phyloP scores from a whole-genome alignment of 1,140 invertebrate species.

The Papilio polyxenes region DNA sequence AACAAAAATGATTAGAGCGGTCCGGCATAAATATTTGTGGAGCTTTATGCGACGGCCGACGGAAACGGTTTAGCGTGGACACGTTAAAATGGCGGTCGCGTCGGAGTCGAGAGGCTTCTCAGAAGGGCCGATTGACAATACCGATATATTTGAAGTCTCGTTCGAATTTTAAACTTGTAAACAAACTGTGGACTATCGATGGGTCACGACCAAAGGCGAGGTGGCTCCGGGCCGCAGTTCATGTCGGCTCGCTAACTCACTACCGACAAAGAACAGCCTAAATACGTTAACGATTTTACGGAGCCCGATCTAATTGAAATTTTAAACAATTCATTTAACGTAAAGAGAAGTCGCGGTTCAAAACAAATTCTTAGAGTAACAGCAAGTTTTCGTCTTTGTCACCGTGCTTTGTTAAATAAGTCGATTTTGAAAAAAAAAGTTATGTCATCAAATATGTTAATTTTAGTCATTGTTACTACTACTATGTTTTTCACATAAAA shows the following conservation, averaged over 20 bases:
- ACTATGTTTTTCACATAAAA: too few relatives aligned
- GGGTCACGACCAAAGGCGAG: slow-evolving; percentile 56
- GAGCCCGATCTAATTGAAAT: neutral
- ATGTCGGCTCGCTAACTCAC: slow-evolving; percentile 57
- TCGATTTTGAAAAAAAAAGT: neutral
- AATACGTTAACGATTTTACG: slow-evolving; percentile 26
- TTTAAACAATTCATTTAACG: slow-evolving; percentile 14
- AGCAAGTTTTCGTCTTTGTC: neutral
- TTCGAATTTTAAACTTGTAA: slow-evolving; percentile 54
- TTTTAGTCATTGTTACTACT: too few relatives aligned
- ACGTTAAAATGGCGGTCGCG: slow-evolving; percentile 62
- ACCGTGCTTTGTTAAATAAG: neutral
- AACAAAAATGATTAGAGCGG: slow-evolving; percentile 63
- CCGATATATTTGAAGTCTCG: slow-evolving; percentile 47
- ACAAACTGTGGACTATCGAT: slow-evolving; percentile 53
- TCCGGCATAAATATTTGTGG: slow-evolving; percentile 58
- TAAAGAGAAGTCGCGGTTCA: slow-evolving; percentile 27
- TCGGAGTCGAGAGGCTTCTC: slow-evolving; percentile 54
- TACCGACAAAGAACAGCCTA: slow-evolving; percentile 51
- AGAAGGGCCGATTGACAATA: slow-evolving; percentile 70
- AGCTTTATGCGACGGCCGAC: slow-evolving; percentile 53
- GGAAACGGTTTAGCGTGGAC: slow-evolving; percentile 55
- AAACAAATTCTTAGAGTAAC: slow-evolving; percentile 31
- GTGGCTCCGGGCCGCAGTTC: slow-evolving; percentile 35
- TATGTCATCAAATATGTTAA: too few relatives aligned